Conservation (phyloP, 1,140 invertebrate genomes). For the Pteromalus puparum region DNA sequence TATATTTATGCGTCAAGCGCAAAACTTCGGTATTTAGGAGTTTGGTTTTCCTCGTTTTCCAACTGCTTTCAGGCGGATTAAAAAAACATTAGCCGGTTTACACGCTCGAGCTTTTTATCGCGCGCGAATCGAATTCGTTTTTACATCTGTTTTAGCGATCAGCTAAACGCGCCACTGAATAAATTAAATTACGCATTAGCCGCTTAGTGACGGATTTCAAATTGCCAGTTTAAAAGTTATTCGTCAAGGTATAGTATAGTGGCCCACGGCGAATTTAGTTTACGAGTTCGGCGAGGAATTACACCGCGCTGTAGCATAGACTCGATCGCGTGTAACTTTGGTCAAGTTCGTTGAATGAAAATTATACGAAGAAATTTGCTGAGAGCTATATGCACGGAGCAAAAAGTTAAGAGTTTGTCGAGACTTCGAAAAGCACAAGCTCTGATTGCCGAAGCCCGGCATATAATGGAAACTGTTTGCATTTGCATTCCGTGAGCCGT, state of each 20-base stretch:
- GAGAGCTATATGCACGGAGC: no score
- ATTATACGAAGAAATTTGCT: not conserved
- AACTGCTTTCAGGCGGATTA: slow-evolving; percentile 26
- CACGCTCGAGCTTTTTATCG: no score
- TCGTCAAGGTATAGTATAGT: not conserved
- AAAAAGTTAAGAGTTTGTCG: slow-evolving; percentile 13
- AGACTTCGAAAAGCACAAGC: not conserved
- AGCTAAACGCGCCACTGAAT: not conserved
- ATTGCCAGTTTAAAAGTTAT: slow-evolving; percentile 1
- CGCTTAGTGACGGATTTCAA: not conserved
- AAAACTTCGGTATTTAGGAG: slow-evolving; percentile 14
- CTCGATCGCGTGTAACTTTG: not conserved
- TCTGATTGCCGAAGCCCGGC: not conserved
- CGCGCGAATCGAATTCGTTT: not conserved
- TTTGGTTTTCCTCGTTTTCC: not conserved
- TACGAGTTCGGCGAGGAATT: not conserved
- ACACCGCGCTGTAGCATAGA: not conserved
- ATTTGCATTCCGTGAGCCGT: slow-evolving; percentile 9
- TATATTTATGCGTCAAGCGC: slow-evolving; percentile 3
- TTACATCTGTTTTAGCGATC: not conserved
- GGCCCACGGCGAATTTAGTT: not conserved
- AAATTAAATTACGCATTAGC: not conserved
- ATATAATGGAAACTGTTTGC: slow-evolving; percentile 26
- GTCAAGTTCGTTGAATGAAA: not conserved
- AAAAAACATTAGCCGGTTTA: not conserved